phyloP scores from a whole-genome alignment of 1,140 invertebrate genomes.

The Lucilia cuprina region DNA sequence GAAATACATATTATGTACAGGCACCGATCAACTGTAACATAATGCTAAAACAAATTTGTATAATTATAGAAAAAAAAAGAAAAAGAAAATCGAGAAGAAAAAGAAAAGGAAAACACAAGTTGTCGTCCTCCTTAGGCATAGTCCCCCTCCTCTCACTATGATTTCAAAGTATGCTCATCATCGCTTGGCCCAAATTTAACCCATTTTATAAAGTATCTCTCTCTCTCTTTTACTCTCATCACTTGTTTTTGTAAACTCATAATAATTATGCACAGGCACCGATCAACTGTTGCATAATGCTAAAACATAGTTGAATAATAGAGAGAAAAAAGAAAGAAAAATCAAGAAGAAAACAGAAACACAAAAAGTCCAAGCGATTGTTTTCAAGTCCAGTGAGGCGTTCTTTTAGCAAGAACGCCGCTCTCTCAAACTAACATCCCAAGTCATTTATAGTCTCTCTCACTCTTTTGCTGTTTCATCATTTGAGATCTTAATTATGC shows the following conservation, averaged over 20 bases:
- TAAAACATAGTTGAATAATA: conserved; percentile 26
- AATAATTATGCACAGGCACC: conserved; percentile 31
- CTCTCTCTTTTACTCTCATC: too few relatives aligned
- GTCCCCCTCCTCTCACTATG: too few relatives aligned
- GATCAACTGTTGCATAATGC: conserved; percentile 34
- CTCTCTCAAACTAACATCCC: not conserved
- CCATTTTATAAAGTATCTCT: too few relatives aligned
- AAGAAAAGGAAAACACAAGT: not conserved
- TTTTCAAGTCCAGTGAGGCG: not conserved
- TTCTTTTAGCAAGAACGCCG: not conserved
- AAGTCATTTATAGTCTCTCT: not conserved
- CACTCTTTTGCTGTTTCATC: not conserved
- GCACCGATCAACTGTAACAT: conserved; percentile 57
- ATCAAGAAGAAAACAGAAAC: conserved; percentile 1
- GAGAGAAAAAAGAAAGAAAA: not conserved
- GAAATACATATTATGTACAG: conserved; percentile 45
- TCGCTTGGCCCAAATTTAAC: too few relatives aligned
- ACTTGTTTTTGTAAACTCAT: too few relatives aligned
- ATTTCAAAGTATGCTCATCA: too few relatives aligned
- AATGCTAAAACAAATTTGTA: conserved; percentile 51
- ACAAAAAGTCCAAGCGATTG: not conserved
- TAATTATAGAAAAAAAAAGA: not conserved
- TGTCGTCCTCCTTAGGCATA: too few relatives aligned
- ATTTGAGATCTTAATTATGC: conserved; percentile 42
- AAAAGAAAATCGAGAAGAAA: not conserved